Evolutionary conservation across 2,797 vertebrate species (phyloP).

Genomic region (Scarus forsteni): DNA sequence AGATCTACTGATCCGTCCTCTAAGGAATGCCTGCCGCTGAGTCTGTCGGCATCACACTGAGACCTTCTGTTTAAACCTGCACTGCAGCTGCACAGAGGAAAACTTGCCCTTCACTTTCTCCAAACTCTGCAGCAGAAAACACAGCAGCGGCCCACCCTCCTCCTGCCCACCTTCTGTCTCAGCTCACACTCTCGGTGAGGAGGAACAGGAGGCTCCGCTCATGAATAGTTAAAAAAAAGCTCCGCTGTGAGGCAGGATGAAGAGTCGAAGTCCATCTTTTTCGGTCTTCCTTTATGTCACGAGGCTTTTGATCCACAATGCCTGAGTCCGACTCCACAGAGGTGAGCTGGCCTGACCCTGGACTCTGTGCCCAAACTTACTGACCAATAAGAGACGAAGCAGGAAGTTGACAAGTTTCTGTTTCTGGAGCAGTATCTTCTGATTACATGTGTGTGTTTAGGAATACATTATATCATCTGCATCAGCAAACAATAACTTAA

Average conservation of each 20-base stretch:
- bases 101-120: conserved; percentile 68
- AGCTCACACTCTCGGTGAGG: conserved; percentile 41
- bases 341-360: background rate
- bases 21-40: conserved; percentile 46
- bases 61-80: conserved; percentile 59
- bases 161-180: conserved; percentile 70
- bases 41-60: conserved; percentile 55
- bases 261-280: conserved; percentile 4
- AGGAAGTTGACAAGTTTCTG: too few relatives aligned
- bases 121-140: conserved; percentile 65
- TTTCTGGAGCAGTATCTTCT: too few relatives aligned
- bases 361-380: background rate
- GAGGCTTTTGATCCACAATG: conserved; percentile 6
- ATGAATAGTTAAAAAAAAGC: conserved; percentile 58
- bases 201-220: conserved; percentile 42
- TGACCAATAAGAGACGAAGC: too few relatives aligned
- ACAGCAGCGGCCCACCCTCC: conserved; percentile 63
- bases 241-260: conserved; percentile 16
- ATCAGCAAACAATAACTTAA: too few relatives aligned
- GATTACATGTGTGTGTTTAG: too few relatives aligned
- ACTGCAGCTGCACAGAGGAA: conserved; percentile 59
- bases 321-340: background rate
- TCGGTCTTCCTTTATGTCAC: background rate
- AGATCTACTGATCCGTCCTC: conserved; percentile 60
- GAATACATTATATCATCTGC: too few relatives aligned